Evolutionary conservation across 2,888 invertebrate genomes (phyloP).

Genomic region (Lasioglossum morio): DNA sequence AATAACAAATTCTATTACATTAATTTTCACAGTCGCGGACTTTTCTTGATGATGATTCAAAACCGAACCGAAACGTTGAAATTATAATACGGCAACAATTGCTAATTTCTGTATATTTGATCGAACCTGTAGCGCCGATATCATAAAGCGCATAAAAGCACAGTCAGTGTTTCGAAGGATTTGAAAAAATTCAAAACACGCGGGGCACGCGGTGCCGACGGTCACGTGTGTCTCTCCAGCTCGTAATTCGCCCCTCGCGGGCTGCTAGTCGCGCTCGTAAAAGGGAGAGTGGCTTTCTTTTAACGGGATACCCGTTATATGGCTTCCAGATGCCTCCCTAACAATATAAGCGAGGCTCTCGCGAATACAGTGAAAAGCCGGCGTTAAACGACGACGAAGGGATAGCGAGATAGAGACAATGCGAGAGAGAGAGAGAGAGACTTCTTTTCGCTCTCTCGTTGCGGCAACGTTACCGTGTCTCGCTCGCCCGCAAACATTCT

Average conservation of each 20-base stretch:
- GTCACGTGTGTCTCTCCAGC: slow-evolving; percentile 11
- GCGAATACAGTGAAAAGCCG: slow-evolving; percentile 20
- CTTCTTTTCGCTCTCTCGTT: neutral
- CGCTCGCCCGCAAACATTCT: neutral
- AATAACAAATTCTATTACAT: too few species aligned
- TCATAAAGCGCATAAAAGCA: too few species aligned
- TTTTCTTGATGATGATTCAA: too few species aligned
- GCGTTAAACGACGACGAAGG: neutral
- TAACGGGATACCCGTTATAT: slow-evolving; percentile 50
- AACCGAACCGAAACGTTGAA: too few species aligned
- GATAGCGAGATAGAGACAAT: neutral
- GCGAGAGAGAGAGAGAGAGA: neutral
- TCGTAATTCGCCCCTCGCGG: slow-evolving; percentile 41
- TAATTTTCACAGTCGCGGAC: too few species aligned
- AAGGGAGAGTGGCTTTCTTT: slow-evolving; percentile 46
- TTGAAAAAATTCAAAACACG: slow-evolving; percentile 18
- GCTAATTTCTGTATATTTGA: too few species aligned
- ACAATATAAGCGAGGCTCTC: slow-evolving; percentile 28
- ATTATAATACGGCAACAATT: too few species aligned
- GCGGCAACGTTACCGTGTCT: neutral
- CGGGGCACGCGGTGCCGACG: too few species aligned
- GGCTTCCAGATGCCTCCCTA: slow-evolving; percentile 53
- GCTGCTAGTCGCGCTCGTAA: slow-evolving; percentile 27
- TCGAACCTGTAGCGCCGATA: too few species aligned
- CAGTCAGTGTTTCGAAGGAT: neutral